Conservation (phyloP, 2,113 vertebrate genomes). For the Elanoides forficatus region DNA sequence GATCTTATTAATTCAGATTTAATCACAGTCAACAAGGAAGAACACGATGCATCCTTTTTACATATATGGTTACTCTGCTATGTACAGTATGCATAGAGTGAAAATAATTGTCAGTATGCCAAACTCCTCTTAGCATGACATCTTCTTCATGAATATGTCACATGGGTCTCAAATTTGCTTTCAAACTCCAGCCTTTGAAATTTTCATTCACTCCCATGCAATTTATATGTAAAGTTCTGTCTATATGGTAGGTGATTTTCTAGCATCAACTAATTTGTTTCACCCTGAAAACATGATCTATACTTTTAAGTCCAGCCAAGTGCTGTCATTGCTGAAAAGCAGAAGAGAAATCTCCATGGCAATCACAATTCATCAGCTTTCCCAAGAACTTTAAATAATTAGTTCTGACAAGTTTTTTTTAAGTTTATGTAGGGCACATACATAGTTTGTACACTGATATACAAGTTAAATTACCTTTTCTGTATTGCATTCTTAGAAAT, state of each 20-base stretch:
- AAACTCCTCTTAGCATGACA: not conserved
- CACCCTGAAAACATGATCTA: not conserved
- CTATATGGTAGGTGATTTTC: not conserved
- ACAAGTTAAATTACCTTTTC: not conserved
- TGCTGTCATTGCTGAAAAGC: not conserved
- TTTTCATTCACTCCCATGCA: not conserved
- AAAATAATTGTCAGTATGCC: not conserved
- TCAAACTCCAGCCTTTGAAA: not conserved
- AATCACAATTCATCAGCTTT: not conserved
- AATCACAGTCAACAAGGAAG: not conserved
- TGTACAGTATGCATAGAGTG: not conserved
- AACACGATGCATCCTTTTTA: not conserved
- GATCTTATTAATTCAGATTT: not conserved
- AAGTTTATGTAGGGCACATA: not conserved
- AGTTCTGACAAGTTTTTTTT: not conserved
- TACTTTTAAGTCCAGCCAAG: not conserved
- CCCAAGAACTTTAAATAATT: not conserved
- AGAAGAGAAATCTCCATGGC: not conserved
- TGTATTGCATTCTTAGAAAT: not conserved
- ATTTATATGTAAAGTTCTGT: not conserved
- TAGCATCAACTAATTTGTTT: not conserved
- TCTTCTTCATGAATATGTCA: not conserved
- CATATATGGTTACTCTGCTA: not conserved
- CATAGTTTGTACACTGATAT: not conserved
- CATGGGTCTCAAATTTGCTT: not conserved